Conservation (phyloP, 2,113 vertebrate genomes). For the Cavia porcellus region DNA sequence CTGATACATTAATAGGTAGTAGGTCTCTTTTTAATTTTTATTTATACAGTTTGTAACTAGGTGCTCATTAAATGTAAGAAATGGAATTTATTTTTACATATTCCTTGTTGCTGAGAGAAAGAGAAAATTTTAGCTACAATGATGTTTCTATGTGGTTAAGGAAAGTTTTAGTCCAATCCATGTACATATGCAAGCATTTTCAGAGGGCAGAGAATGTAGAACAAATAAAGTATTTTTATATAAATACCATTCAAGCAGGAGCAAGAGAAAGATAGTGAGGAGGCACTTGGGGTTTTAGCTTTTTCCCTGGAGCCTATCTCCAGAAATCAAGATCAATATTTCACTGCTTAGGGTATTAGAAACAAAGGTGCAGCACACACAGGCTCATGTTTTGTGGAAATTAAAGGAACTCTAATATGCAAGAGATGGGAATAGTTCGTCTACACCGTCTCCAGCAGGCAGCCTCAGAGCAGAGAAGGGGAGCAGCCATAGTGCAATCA, state of each 20-base stretch:
- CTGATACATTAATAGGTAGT: background rate
- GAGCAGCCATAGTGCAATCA: background rate
- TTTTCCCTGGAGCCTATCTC: background rate
- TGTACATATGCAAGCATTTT: slow-evolving; percentile 15
- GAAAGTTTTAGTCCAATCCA: background rate
- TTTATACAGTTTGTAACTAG: background rate
- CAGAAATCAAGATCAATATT: background rate
- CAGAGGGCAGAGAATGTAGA: background rate
- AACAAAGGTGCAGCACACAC: background rate
- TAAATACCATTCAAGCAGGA: background rate
- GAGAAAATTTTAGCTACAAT: background rate
- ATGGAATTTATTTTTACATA: background rate
- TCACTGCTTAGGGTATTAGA: background rate
- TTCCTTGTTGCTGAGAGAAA: background rate
- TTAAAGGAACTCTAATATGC: background rate
- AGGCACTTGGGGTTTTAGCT: background rate
- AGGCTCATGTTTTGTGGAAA: background rate
- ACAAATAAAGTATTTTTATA: background rate
- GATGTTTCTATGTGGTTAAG: background rate
- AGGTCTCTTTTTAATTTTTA: background rate
- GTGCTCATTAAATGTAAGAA: background rate
- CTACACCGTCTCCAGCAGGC: background rate
- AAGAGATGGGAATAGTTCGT: background rate
- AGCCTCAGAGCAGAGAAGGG: background rate
- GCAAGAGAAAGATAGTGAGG: background rate